Base-by-base conservation (phyloP, 2,797 vertebrate genomes). In the Macrochelys suwanniensis region DNA sequence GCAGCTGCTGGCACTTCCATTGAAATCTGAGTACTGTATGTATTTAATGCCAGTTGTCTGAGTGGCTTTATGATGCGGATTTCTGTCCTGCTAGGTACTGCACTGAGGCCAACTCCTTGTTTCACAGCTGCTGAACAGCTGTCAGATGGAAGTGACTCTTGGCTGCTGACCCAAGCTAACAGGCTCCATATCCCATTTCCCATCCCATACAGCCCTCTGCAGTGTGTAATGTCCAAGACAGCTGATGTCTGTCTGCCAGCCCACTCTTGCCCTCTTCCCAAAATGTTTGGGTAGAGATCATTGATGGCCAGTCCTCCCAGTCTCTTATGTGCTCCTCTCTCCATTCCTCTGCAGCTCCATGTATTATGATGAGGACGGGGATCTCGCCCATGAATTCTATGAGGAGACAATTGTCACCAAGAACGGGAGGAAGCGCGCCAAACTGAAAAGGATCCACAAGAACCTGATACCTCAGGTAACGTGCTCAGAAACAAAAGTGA, bases 381-480 rank as follows among this genome's bases (percentile, higher is more conserved):
- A 99, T 94, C 98, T 99, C n/a, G 99, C 99, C 77, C 99, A 99
- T 51, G 99, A 99, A 92, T 99, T 99, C 98, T 99, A 99, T 2
- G 99, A 99, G 97, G 99, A 99, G 98, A 99, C 98, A 15, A 98
- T 99, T 97, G 98, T 99, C 97, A 99, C 99, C 82, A 99, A 99
- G 98, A 99, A 99, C 2, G 99, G 99, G 80, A 98, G 99, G 91
- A 99, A 99, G 97, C 99, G 98, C 85, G 99, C 99, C 88, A 99
- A 99, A 98, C 99, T 99, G 98, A 99, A 99, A 98, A 99, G 99
- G 96, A 99, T 99, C 88, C 99, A 99, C 94, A 99, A 99, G 98
- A 99, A 99, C 97, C 98, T 99, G 96, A 99, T 99, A 98, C 99
- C 99, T 98, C 99, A 99, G 99, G 99, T 99, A 97, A 98, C 76